Evolutionary conservation across 64 coral and sea anemone genomes (phyloP), one percentile per base, ranked within the genome.

Genomic region (Pocillopora verrucosa): DNA sequence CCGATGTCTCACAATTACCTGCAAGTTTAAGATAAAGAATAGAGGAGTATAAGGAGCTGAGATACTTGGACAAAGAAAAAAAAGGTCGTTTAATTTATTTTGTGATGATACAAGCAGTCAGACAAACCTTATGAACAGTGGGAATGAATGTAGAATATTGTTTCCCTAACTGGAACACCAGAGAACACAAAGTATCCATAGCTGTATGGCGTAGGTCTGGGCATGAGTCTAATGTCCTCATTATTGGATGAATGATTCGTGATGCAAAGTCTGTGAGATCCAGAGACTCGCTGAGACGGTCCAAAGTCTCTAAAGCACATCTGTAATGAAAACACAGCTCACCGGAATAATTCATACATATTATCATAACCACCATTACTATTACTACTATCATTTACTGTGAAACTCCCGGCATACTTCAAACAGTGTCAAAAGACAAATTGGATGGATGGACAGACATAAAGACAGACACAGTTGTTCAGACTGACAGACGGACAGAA

Each of bases 201-300:
- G 97, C 97, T 59, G 94, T 95, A 14, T 9, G 25, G 17, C 94
- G 94, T 24, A 99, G 84, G 7, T 99, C 97, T 56, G 93, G 89
- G 30, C 82, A 92, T 12, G 82, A 86, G 89, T 99, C 97, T 58
- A 99, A 79, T 19, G 97, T 86, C 57, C 97, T 88, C 1, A 99
- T 94, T 65, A 99, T 93, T 3, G 97, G 93, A 61, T 99, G 97
- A 25, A 99, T 95, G 37, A 99, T 99, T 25, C 97, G 69, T 16
- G 93, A 95, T 5, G 94, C 97, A 89, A 99, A 99, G 78, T 99
- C 97, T 10, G 89, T 99, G 24, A 99, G 88, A 86, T 99, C 97
- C 22, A 99, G 86, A 1, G 94, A 92, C 63, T 99, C 97, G 24
- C 97, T 95, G 10, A 99, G 91, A 19, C 94, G 72, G 64, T 99